phyloP scores from a whole-genome alignment of 1,140 invertebrate species.

The Tetraneura akinire region DNA sequence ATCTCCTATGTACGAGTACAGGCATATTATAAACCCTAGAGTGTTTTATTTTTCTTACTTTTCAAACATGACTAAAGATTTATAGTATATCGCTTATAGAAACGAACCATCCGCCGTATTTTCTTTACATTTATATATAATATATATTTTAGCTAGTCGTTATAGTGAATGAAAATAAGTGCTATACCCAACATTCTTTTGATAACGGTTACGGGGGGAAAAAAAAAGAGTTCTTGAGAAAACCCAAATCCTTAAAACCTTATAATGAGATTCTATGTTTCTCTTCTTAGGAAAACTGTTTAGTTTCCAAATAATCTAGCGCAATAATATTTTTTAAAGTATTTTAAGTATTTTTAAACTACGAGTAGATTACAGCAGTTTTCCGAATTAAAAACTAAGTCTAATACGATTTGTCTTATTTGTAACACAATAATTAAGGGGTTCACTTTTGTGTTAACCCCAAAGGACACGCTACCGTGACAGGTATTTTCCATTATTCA shows the following conservation, averaged over 20 bases:
- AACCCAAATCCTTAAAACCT: background rate
- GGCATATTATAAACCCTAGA: background rate
- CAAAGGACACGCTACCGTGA: constrained; percentile 2
- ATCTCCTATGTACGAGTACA: too few species aligned
- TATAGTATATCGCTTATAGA: too few species aligned
- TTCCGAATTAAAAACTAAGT: background rate
- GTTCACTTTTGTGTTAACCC: constrained; percentile 20
- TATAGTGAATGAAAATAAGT: background rate
- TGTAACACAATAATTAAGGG: constrained; percentile 35
- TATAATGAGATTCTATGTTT: background rate
- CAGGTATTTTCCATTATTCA: constrained; percentile 36
- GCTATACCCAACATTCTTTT: background rate
- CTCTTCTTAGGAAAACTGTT: background rate
- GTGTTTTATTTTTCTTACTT: background rate
- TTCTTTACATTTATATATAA: background rate
- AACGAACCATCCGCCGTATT: background rate
- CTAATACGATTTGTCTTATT: constrained; percentile 12
- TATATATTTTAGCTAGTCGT: background rate
- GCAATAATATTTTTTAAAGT: background rate
- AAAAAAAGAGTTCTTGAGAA: background rate
- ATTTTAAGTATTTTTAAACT: background rate
- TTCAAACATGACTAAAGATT: background rate
- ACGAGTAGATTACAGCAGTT: background rate
- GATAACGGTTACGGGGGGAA: background rate
- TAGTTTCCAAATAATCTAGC: background rate